Conservation (phyloP, 2,113 vertebrate genomes). For the Hirundichthys speculiger region DNA sequence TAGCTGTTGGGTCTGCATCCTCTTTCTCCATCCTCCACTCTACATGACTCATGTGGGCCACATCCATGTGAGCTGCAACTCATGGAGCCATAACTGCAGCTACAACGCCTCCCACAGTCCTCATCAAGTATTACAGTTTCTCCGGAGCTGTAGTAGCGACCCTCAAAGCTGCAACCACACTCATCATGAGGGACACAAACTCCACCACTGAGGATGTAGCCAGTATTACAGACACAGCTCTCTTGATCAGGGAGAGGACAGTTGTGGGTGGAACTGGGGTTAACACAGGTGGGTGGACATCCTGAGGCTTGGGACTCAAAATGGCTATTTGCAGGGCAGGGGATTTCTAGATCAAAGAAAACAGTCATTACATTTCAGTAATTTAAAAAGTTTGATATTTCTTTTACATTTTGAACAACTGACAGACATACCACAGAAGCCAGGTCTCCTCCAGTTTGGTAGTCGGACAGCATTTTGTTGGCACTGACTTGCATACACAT, state of each 20-base stretch:
- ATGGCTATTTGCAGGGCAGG: slow-evolving; percentile 74
- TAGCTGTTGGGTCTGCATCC: slow-evolving; percentile 55
- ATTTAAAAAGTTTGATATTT: fast-evolving
- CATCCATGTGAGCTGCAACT: slow-evolving; percentile 55
- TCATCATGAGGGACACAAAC: slow-evolving; percentile 51
- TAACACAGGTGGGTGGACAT: slow-evolving; percentile 70
- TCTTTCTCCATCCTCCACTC: slow-evolving; percentile 40
- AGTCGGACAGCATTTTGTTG: slow-evolving; percentile 53
- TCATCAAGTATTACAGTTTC: slow-evolving; percentile 51
- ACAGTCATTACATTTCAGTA: fast-evolving
- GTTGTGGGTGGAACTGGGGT: slow-evolving; percentile 46
- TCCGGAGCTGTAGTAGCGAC: slow-evolving; percentile 63
- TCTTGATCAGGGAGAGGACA: slow-evolving; percentile 63
- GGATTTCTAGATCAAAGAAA: slow-evolving; percentile 49
- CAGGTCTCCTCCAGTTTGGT: slow-evolving; percentile 56
- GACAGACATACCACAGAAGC: slow-evolving; percentile 68
- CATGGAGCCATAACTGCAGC: slow-evolving; percentile 54
- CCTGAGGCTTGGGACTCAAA: slow-evolving; percentile 65
- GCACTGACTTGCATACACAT: slow-evolving; percentile 64
- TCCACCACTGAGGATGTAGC: slow-evolving; percentile 64
- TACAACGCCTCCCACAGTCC: slow-evolving; percentile 64
- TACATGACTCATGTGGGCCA: slow-evolving; percentile 38
- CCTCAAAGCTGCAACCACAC: slow-evolving; percentile 75
- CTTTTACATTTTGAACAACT: background rate
- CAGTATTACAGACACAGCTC: slow-evolving; percentile 68